These are phyloP conservation scores for Acleris holmiana DNA, from an alignment of 2,888 invertebrate genomes.

Conservation along the genomic window DNA sequence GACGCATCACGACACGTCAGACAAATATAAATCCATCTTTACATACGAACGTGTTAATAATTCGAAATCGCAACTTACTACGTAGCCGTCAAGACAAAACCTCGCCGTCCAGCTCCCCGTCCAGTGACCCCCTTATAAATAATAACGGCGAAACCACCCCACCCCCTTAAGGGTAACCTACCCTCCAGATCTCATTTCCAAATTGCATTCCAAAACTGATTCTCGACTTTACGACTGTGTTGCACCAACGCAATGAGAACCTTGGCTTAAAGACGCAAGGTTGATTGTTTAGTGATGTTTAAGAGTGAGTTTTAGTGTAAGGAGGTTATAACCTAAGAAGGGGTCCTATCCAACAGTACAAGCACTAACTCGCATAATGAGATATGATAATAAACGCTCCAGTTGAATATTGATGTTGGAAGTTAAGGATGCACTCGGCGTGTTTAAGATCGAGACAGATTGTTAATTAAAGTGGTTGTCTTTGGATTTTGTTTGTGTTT, in stretches of 20 bases:
- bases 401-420: conserved; percentile 82
- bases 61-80: conserved; percentile 25
- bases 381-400: conserved; percentile 84
- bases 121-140: conserved; percentile 83
- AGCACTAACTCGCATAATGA: conserved; percentile 85
- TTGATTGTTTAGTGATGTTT: conserved; percentile 45
- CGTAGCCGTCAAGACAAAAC: conserved; percentile 47
- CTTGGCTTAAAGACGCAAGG: conserved; percentile 50
- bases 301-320: conserved; percentile 63
- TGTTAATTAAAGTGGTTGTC: conserved; percentile 44
- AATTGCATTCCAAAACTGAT: conserved; percentile 81
- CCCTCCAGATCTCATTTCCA: conserved; percentile 82
- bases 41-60: conserved; percentile 3
- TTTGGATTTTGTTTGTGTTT: conserved; percentile 6
- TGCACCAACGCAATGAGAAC: conserved; percentile 47
- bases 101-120: conserved; percentile 66
- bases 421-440: conserved; percentile 78
- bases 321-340: conserved; percentile 78
- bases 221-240: conserved; percentile 74
- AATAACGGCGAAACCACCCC: conserved; percentile 79
- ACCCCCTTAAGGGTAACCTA: conserved; percentile 74
- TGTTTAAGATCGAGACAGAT: conserved; percentile 63
- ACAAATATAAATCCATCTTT: background rate
- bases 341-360: conserved; percentile 68
- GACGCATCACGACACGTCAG: no score